Evolutionary conservation across 2,113 vertebrate genomes (phyloP).

Genomic region (Platichthys stellatus): DNA sequence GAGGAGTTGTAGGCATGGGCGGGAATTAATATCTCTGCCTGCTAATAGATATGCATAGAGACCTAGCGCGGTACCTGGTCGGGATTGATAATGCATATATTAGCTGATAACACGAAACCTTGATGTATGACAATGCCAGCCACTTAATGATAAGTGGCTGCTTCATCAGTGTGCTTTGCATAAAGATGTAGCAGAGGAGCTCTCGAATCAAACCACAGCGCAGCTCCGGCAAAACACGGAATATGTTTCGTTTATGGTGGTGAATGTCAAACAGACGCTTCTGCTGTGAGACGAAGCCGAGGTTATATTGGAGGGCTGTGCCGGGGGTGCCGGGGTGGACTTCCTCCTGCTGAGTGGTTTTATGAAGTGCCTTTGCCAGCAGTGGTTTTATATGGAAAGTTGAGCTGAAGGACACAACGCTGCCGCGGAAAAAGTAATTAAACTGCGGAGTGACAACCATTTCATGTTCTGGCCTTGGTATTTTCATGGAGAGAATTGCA

Average conservation of each 20-base stretch:
- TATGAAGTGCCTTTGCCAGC: constrained; percentile 48
- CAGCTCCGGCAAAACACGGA: constrained; percentile 42
- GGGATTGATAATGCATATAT: constrained; percentile 78
- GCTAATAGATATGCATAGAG: constrained; percentile 62
- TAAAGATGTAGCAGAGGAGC: constrained; percentile 63
- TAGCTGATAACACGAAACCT: constrained; percentile 73
- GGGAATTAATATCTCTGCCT: constrained; percentile 39
- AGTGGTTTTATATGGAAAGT: constrained; percentile 43
- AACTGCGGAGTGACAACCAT: constrained; percentile 25
- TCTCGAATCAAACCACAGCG: constrained; percentile 64
- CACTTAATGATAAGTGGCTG: constrained; percentile 77
- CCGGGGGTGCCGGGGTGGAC: constrained; percentile 43
- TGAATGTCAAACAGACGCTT: constrained; percentile 66
- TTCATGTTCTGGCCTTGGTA: constrained; percentile 13
- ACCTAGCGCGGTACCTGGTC: constrained; percentile 19
- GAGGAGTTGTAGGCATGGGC: constrained; percentile 6
- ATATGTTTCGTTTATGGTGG: constrained; percentile 52
- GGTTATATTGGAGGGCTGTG: constrained; percentile 51
- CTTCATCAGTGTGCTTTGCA: constrained; percentile 75
- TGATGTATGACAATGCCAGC: constrained; percentile 68
- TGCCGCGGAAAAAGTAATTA: constrained; percentile 36
- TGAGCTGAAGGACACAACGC: constrained; percentile 53
- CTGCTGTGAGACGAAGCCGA: constrained; percentile 26
- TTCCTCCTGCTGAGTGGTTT: constrained; percentile 57
- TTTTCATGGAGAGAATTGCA: constrained; percentile 31